Evolutionary conservation across 2,797 vertebrate species (phyloP).

Genomic region (Sphenopsis melanotis): DNA sequence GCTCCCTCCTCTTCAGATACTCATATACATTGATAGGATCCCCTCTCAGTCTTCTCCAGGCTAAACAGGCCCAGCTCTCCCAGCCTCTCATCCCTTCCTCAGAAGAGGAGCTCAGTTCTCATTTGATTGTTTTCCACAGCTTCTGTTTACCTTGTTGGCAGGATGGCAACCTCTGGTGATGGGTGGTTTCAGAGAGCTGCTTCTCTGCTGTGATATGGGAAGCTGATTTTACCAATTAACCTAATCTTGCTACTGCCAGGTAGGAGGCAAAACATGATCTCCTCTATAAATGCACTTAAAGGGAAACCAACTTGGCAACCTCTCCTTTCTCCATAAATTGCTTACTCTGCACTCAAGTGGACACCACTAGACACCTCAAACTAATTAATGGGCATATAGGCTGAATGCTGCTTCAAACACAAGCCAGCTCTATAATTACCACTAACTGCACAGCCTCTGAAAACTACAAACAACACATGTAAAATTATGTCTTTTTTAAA

Average conservation of each 20-base stretch:
- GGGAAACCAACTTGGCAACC: not conserved
- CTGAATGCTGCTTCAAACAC: not conserved
- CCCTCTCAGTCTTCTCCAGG: not conserved
- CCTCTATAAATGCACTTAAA: not conserved
- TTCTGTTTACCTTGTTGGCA: not conserved
- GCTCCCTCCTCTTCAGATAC: not conserved
- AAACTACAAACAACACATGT: not conserved
- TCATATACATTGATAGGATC: not conserved
- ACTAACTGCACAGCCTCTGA: not conserved
- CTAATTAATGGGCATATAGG: not conserved
- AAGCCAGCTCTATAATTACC: not conserved
- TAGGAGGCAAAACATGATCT: not conserved
- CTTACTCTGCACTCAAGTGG: not conserved
- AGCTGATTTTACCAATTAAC: not conserved
- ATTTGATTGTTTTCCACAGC: not conserved
- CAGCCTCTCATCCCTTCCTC: not conserved
- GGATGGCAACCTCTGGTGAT: not conserved
- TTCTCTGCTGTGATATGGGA: not conserved
- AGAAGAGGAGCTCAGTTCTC: not conserved
- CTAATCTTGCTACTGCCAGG: not conserved
- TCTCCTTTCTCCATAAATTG: not conserved
- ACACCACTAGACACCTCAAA: not conserved
- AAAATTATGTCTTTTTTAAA: not conserved
- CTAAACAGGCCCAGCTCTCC: not conserved
- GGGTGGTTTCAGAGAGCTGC: not conserved